Percentiles rank a stretch among this genome's conserved stretches.
Evolutionary conservation across 1,140 invertebrate species (phyloP).

Genomic region (Bombus fervidus): DNA sequence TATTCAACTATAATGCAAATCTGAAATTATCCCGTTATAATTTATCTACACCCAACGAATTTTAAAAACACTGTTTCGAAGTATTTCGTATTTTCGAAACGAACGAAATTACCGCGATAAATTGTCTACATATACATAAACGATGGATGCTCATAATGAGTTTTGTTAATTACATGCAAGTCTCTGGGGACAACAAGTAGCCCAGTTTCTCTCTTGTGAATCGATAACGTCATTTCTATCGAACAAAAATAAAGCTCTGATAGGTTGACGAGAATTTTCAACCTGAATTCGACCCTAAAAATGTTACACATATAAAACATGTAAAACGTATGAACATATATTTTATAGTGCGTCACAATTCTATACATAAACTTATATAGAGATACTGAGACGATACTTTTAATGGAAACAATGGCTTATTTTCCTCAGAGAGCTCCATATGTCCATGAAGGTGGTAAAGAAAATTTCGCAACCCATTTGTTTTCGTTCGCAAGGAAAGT

Average conservation of each 20-base stretch:
- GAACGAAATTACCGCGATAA: constrained; percentile 18
- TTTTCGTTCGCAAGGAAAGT: background rate
- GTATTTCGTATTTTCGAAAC: background rate
- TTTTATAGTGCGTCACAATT: no score
- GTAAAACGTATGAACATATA: no score
- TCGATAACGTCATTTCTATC: constrained; percentile 63
- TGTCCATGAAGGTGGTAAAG: no score
- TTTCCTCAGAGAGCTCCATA: no score
- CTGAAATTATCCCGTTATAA: no score
- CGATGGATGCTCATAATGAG: constrained; percentile 69
- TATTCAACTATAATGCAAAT: no score
- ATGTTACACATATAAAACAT: no score
- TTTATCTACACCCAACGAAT: background rate
- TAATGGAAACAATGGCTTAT: no score
- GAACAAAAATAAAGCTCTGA: constrained; percentile 45
- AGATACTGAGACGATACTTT: no score
- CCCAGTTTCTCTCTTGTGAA: constrained; percentile 34
- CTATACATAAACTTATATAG: no score
- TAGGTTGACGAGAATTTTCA: constrained; percentile 38
- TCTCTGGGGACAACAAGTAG: constrained; percentile 36
- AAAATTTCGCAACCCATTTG: no score
- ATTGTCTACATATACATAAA: background rate
- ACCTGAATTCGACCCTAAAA: no score
- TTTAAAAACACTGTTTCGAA: background rate
- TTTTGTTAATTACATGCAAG: constrained; percentile 71